Base-by-base conservation (phyloP, 2,113 vertebrate genomes). In the Hypocryptadius cinnamomeus region DNA sequence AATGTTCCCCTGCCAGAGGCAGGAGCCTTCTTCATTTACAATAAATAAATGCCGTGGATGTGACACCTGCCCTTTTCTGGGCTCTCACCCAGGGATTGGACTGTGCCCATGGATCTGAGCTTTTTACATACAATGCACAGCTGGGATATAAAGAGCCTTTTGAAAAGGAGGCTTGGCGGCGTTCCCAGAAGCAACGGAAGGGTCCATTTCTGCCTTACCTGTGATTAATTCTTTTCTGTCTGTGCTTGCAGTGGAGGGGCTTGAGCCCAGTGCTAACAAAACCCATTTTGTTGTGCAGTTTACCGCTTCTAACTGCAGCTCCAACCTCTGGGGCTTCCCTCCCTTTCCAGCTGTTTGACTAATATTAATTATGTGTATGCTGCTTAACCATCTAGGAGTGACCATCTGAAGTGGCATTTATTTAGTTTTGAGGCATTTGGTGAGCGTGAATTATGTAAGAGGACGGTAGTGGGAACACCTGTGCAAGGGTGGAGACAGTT, bases 61-160 rank as follows among this genome's bases (percentile, higher is more conserved):
- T 88, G 87, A 92, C 80, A 94, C 92, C 83, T 97, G 87, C 92
- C 91, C 86, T 93, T 94, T 93, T 72, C 82, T 95, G 88, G 93
- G 86, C 89, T 92, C 77, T 85, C 57, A 87, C 74, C 77, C 73
- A 78, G 81, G 93, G 79, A 87, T 90, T 92, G 92, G 74, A 56
- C 56, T 74, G 79, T 92, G 74, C 90, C 90, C 2, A 0, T 87
- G 89, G 77, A 79, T 64, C 80, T 59, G 78, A 80, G 85, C 47
- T 87, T 86, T 94, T 77, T 92, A 70, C 85, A 91, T 79, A 95
- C 84, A 94, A 94, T 94, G 70, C 68, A 84, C 93, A 93, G 70
- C 92, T 85, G 91, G 61, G 69, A 78, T 93, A 94, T 53, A 92
- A 96, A 90, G 85, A 91, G 33, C n/a, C 72, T 87, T 95, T 93